These are phyloP conservation scores for Pseudomugil gertrudae DNA, from an alignment of 2,797 vertebrate species.

Conservation along the genomic window DNA sequence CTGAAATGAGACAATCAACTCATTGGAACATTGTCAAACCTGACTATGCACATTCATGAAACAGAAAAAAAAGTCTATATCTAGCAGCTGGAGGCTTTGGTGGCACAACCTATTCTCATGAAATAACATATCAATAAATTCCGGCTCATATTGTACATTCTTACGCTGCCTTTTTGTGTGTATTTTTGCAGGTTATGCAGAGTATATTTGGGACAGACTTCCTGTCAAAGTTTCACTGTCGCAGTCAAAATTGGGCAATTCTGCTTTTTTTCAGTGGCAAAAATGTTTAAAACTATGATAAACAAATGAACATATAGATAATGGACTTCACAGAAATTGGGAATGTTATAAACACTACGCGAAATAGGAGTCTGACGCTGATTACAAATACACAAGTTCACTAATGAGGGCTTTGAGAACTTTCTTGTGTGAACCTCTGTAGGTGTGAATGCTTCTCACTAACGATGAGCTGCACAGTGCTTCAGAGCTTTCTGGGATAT, in stretches of 20 bases:
- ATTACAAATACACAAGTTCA: slow-evolving; percentile 9
- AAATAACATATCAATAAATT: not conserved
- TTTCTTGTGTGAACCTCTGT: slow-evolving; percentile 28
- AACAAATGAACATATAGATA: not conserved
- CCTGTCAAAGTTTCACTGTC: not conserved
- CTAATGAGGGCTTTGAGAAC: slow-evolving; percentile 26
- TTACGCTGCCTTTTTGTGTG: not conserved
- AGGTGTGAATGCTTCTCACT: slow-evolving; percentile 32
- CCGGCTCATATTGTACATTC: not conserved
- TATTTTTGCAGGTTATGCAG: not conserved
- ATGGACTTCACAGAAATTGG: not conserved
- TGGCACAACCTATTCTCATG: not conserved
- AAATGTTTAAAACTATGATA: not conserved
- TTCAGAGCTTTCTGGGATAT: slow-evolving; percentile 68
- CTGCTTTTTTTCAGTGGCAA: not conserved
- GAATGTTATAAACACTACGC: slow-evolving; percentile 3
- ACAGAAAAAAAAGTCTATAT: not conserved
- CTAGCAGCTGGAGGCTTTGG: not conserved
- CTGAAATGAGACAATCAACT: not conserved
- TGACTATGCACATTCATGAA: no score
- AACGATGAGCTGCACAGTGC: slow-evolving; percentile 37
- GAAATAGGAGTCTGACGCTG: slow-evolving; percentile 9
- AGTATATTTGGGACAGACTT: not conserved
- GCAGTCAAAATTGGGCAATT: not conserved
- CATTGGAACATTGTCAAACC: not conserved